Base-by-base conservation (phyloP, 2,113 vertebrate species). In the Peromyscus maniculatus region DNA sequence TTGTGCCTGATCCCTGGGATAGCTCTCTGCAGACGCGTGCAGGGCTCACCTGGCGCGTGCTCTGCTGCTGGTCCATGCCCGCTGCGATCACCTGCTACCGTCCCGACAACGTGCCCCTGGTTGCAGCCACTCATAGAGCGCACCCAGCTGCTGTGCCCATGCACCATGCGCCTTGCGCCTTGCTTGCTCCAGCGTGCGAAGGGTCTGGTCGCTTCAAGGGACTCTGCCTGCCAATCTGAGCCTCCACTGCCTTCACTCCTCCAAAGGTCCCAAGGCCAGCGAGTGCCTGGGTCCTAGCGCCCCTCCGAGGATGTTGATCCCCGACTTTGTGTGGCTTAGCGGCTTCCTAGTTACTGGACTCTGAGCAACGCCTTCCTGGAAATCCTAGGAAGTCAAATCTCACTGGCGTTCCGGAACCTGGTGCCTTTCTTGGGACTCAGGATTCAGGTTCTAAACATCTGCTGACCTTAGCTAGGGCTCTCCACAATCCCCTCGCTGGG, bases 231-330 rank as follows among this genome's bases (percentile, higher is more conserved):
- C 0, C 5, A 93, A 92, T 94, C 88, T 1, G 91, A 95, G 94
- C 84, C 71, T 93, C 93, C n/a, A 39, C 22, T 84, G 83, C 74
- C 89, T 94, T 95, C 67, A 55, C 95, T 96, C 92, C 66, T 57
- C 64, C 67, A 91, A 87, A 93, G 28, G 79, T 92, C 97, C 92
- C 3, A 77, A 72, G 84, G 96, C 92, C 49, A 11, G 89, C 82
- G 39, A 69, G 92, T 96, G 90, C 71, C 97, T 98, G 97, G 97
- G 97, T 97, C 97, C 97, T 97, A 98, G 96, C 97, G 97, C 97
- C 97, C 95, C 80, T 94, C 95, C 77, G 22, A 2, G 43, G 52
- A 31, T 28, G 78, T 16, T 52, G 88, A 82, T 88, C 87, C 92
- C 77, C 46, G 80, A 90, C 71, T 95, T 57, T 88, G 69, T 88